Base-by-base conservation (phyloP, 2,113 vertebrate genomes). In the Platichthys flesus region DNA sequence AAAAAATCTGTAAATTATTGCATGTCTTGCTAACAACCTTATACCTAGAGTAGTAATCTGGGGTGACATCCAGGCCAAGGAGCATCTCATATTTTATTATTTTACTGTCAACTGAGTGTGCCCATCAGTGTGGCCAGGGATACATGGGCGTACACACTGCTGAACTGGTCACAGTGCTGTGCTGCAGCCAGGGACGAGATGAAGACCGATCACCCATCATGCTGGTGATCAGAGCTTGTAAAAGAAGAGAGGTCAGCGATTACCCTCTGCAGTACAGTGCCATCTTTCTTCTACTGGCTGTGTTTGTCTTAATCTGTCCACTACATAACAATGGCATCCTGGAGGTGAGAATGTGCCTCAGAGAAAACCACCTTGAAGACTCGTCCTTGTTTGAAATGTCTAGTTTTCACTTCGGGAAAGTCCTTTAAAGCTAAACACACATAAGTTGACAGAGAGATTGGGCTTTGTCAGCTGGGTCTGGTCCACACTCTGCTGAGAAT, bases 401-500 rank as follows among this genome's bases (percentile, higher is more conserved):
- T 21, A 24, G 9, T 24, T 15, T 24, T 12, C 24, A 15, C 24
- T 2, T 28, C 14, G 24, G 56, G 26, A 52, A 52, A 52, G 20
- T 54, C 51, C 51, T 16, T 21, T 7, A 4, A 60, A 26, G 65
- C 52, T 40, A 23, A 70, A 70, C 54, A 60, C 31, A 56, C 47
- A 4, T 14, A 26, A 61, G 24, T 0, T 56, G 35, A 61, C 35
- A 60, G 5, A 4, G 9, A 28, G 67, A 54, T 73, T 76, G 37
- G 52, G 15, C 60, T 49, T 65, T 2, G 28, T 73, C 58, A 57
- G 62, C 61, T 67, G 55, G 59, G 24, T 28, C 37, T 52, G 59
- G 35, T 35, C 75, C 16, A 31, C 70, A 51, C 28, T 24, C 49
- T 8, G 47, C 58, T 58, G 57, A 18, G 20, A 79, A 84, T 76